These are phyloP conservation scores for Rhyacophila evoluta DNA, from an alignment of 2,888 invertebrate genomes.

Conservation along the genomic window DNA sequence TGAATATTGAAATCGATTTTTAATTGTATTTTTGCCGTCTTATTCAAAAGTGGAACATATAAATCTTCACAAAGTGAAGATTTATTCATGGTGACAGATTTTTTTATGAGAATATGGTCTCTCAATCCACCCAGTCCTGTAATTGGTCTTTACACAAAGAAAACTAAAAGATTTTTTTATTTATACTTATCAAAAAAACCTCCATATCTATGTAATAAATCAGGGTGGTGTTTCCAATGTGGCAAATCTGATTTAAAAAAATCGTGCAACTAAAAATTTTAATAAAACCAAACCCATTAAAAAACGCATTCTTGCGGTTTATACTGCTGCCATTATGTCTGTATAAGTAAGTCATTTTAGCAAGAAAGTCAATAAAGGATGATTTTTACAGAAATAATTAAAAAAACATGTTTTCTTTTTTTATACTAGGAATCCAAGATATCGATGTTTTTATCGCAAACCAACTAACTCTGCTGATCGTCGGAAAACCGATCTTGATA, in stretches of 20 bases:
- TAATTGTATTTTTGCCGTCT: too few species aligned
- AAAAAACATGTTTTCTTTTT: neutral
- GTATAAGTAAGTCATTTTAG: neutral
- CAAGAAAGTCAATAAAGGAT: slow-evolving; percentile 5
- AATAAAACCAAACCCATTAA: neutral
- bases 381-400: neutral
- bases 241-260: neutral
- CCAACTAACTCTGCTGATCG: too few species aligned
- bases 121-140: too few species aligned
- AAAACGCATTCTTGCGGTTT: neutral
- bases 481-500: too few species aligned
- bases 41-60: too few species aligned
- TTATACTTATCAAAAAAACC: neutral
- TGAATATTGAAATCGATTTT: too few species aligned
- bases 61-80: too few species aligned
- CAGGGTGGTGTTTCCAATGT: slow-evolving; percentile 8
- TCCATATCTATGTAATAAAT: neutral
- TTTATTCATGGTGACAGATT: too few species aligned
- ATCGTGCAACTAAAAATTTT: neutral
- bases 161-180: too few species aligned
- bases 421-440: neutral
- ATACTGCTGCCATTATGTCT: neutral
- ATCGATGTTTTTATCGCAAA: too few species aligned
- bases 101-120: too few species aligned
- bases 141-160: too few species aligned